phyloP scores from a whole-genome alignment of 2,888 invertebrate species.

The Pediacus dermestoides region DNA sequence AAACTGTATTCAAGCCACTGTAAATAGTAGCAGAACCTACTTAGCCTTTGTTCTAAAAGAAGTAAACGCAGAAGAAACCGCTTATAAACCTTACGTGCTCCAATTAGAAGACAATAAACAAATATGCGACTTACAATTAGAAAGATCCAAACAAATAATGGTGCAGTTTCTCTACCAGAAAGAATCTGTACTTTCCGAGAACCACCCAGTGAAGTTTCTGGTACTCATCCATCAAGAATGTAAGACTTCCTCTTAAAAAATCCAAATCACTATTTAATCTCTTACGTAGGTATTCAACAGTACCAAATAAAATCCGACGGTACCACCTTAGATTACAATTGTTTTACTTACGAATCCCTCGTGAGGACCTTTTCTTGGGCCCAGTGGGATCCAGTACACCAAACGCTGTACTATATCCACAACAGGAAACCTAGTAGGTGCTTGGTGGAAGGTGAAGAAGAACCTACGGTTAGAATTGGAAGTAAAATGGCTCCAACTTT shows the following conservation, averaged over 20 bases:
- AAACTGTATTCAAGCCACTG: constrained; percentile 76
- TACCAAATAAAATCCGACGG: constrained; percentile 40
- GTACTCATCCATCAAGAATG: constrained; percentile 76
- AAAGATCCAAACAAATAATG: constrained; percentile 69
- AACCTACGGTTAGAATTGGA: constrained; percentile 55
- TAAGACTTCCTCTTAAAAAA: constrained; percentile 47
- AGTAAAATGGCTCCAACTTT: constrained; percentile 67
- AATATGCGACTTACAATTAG: constrained; percentile 50
- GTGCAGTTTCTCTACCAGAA: constrained; percentile 73
- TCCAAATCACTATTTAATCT: neutral
- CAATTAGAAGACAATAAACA: constrained; percentile 46
- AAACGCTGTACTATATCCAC: constrained; percentile 82
- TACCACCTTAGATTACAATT: constrained; percentile 16
- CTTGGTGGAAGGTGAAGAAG: constrained; percentile 63
- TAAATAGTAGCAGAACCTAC: constrained; percentile 65
- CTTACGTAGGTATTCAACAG: constrained; percentile 45
- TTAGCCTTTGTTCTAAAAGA: constrained; percentile 67
- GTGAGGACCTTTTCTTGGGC: constrained; percentile 80
- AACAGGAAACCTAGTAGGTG: constrained; percentile 67
- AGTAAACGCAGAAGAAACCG: constrained; percentile 34
- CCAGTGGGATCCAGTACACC: constrained; percentile 77
- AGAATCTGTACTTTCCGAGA: constrained; percentile 44
- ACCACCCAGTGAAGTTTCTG: constrained; percentile 62
- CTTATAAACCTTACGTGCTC: constrained; percentile 63
- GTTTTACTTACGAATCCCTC: constrained; percentile 45